Base-by-base conservation (phyloP, 1,140 invertebrate species). In the Anastatus disparis region DNA sequence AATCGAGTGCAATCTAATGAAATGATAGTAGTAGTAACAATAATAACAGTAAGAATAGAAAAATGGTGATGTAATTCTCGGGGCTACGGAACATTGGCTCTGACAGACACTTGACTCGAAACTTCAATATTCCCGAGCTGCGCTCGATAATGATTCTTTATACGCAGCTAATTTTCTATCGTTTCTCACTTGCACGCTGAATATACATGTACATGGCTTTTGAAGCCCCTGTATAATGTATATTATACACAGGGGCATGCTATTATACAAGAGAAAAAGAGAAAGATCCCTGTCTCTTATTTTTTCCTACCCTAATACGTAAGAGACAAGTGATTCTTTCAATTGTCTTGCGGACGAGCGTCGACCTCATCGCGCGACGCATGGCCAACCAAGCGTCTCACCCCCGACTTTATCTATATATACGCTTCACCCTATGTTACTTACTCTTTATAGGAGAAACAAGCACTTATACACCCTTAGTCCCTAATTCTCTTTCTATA, bases 241-340 rank as follows among this genome's bases (percentile, higher is more conserved):
- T n/a, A n/a, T n/a, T n/a, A n/a, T n/a, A n/a, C n/a, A n/a, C n/a
- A n/a, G n/a, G n/a, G n/a, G n/a, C 40, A n/a, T 44, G 10, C 40
- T 3, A 6, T 7, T 7, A 8, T 50, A n/a, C 17, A 13, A 6
- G 46, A 24, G 22, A 24, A n/a, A 50, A 6, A 4, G 31, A 4
- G 31, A 35, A 10, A 6, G 31, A 35, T 10, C 10, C 10, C 31
- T 10, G 31, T 35, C 4, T 4, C 31, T n/a, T n/a, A n/a, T n/a
- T n/a, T n/a, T n/a, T n/a, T n/a, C n/a, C n/a, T n/a, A 35, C 31
- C 31, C 31, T 10, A 35, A 35, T 35, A 10, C 4, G n/a, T 13
- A 78, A 74, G 77, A 78, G 81, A 79, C 83, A 84, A 86, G 84
- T 85, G 84, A 85, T 85, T 85, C 83, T 82, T 81, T 77, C 80